phyloP scores from a whole-genome alignment of 2,888 invertebrate genomes.

The Pristionchus arcanus region DNA sequence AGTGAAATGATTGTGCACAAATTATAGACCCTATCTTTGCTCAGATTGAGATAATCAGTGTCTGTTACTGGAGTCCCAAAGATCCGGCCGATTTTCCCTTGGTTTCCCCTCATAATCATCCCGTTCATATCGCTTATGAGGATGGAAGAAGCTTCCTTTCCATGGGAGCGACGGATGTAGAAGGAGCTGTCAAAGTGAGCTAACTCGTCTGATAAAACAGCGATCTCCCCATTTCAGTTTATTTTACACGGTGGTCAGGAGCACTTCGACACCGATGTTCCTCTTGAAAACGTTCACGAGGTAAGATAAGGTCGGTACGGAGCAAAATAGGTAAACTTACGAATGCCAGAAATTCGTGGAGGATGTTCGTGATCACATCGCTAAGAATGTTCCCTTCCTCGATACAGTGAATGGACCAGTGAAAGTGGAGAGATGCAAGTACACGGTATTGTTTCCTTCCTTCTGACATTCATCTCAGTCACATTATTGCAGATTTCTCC shows the following conservation, averaged over 20 bases:
- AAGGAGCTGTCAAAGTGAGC: constrained; percentile 46
- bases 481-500: constrained; percentile 24
- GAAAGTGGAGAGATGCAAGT: constrained; percentile 52
- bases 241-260: constrained; percentile 5
- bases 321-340: background rate
- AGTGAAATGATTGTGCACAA: background rate
- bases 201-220: background rate
- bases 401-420: constrained; percentile 48
- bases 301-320: background rate
- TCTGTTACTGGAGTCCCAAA: constrained; percentile 49
- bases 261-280: constrained; percentile 1
- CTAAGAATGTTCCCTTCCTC: constrained; percentile 29
- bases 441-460: background rate
- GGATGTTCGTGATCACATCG: constrained; percentile 12
- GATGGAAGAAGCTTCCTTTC: constrained; percentile 35
- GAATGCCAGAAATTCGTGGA: constrained; percentile 49
- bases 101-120: constrained; percentile 6
- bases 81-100: background rate
- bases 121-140: background rate
- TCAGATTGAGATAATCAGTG: constrained; percentile 21
- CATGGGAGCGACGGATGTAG: background rate
- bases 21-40: background rate
- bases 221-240: background rate
- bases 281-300: background rate
- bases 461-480: background rate